Evolutionary conservation across 2,113 vertebrate species (phyloP), one percentile per base, ranked within the genome.

Genomic region (Cynopterus brachyotis): DNA sequence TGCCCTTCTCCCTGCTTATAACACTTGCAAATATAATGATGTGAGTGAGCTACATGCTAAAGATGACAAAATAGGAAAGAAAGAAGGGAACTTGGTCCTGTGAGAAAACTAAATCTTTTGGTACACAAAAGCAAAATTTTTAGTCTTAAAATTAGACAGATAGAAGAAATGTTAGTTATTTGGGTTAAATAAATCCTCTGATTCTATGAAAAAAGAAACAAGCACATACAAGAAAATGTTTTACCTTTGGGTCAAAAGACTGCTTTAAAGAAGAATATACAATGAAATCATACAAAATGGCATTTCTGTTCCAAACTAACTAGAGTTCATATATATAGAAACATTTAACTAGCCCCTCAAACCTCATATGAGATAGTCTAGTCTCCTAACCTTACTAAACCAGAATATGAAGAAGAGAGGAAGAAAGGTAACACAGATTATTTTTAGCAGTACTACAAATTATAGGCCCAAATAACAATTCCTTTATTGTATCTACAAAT

Each of bases 261-360:
- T 64, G 35, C 35, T 57, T 35, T 55, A n/a, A 81, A 89, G 26
- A 93, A 28, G 40, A 60, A 87, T 67, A 55, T 80, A 81, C 24
- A 69, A 87, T 40, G 24, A 72, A 87, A 81, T 88, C 37, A 94
- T 28, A 37, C 26, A 60, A 79, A 91, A 81, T 37, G 13, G 30
- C 9, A 42, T 94, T 96, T 94, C 73, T 42, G 10, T 85, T 90
- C 62, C 57, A 90, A 96, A 90, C 73, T 79, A 81, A 85, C 37
- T 64, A 79, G 16, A 79, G 16, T 73, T 93, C 28, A 79, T 47
- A 12, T 32, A 85, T 45, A 66, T 5, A 90, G 19, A 90, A 85
- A 72, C 59, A 79, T 55, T 30, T 55, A 62, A 62, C 40, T 42
- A 79, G 20, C 9, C 73, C 13, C 37, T 20, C 60, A 87, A 72